Evolutionary conservation across 2,888 invertebrate species (phyloP).

Genomic region (Drosophila recens): DNA sequence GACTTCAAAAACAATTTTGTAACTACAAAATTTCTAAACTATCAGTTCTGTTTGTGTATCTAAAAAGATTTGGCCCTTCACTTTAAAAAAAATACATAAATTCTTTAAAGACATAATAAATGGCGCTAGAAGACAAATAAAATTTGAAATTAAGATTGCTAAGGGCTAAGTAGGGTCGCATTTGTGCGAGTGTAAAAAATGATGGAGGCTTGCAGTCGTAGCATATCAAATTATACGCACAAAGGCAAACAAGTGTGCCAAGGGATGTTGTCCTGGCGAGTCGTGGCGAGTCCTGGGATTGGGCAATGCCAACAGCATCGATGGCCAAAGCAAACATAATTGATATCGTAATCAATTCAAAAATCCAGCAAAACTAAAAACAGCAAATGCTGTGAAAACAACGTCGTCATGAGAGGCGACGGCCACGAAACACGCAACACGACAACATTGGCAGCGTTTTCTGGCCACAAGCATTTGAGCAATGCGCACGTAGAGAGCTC

Average conservation of each 20-base stretch:
- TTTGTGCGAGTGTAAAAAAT: slow-evolving; percentile 47
- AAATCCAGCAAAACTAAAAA: slow-evolving; percentile 81
- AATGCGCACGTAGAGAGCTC: slow-evolving; percentile 59
- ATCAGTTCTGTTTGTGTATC: no score
- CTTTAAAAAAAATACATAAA: no score
- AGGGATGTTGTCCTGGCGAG: slow-evolving; percentile 24
- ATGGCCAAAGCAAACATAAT: slow-evolving; percentile 82
- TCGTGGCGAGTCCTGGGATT: slow-evolving; percentile 18
- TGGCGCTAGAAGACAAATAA: neutral
- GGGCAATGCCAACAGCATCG: slow-evolving; percentile 53
- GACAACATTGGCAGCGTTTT: slow-evolving; percentile 37
- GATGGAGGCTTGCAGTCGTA: slow-evolving; percentile 36
- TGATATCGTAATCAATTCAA: slow-evolving; percentile 84
- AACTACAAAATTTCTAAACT: no score
- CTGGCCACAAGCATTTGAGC: slow-evolving; percentile 71
- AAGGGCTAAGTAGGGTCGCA: neutral
- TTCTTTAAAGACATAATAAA: no score
- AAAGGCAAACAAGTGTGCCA: slow-evolving; percentile 74
- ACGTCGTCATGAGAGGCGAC: slow-evolving; percentile 38
- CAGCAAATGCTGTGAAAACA: slow-evolving; percentile 75
- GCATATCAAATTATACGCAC: slow-evolving; percentile 68
- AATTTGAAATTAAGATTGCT: neutral
- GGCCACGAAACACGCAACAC: slow-evolving; percentile 44
- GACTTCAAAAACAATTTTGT: no score
- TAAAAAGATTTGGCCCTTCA: no score